Base-by-base conservation (phyloP, 2,113 vertebrate genomes). In the Crotophaga sulcirostris region DNA sequence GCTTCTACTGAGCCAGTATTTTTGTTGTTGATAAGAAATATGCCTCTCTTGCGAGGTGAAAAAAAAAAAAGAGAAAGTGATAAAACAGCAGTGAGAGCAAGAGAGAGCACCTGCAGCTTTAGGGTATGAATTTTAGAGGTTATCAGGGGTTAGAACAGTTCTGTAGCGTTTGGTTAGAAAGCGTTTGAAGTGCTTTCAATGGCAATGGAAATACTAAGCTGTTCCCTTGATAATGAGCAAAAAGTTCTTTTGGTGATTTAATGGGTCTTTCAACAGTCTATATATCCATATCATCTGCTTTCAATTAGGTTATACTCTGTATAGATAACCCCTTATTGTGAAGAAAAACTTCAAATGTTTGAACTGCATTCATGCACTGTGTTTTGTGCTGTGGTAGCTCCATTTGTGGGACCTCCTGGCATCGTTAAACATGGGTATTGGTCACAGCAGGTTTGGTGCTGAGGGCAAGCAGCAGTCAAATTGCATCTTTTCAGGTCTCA, bases 11-110 rank as follows among this genome's bases (percentile, higher is more conserved):
- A 89, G n/a, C 64, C 74, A 36, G 15, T 94, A 54, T 92, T 90
- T 93, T 85, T 85, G 63, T 94, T 92, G 38, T 55, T 95, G 80
- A 95, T 97, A 96, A 97, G 67, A 96, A 93, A 78, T 84, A 68
- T 6, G 4, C 47, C 29, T 92, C 49, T 73, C 91, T 76, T 77
- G 52, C 81, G 93, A 94, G 19, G 28, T 89, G 67, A 88, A 89
- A 94, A 36, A 64, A 24, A 9, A 36, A 64, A 24, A 9, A 15
- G 75, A 90, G 28, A 44, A 96, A 84, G 23, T 59, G 70, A 87
- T 95, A 87, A 95, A 95, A 91, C 36, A 51, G 17, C 58, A 31
- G 68, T 83, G 83, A 84, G 49, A 85, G 55, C 1, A 3, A 72
- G 42, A 83, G 42, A 60, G 47, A 19, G 36, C 0, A 34, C 29